These are phyloP conservation scores for Vanacampus margaritifer DNA, from an alignment of 2,113 vertebrate genomes.

Conservation along the genomic window DNA sequence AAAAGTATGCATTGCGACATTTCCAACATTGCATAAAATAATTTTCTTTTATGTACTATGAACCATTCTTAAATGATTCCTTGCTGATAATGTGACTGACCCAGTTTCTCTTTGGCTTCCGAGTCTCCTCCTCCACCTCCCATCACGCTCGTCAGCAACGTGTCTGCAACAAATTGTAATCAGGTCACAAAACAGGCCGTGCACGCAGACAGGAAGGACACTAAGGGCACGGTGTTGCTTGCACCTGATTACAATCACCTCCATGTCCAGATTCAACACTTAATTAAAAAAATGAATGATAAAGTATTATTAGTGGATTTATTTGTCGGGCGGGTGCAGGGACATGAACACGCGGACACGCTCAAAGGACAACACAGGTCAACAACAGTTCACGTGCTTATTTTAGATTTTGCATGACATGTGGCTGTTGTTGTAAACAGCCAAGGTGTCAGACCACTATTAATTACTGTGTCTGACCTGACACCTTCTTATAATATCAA, in stretches of 20 bases:
- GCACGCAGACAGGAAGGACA: slow-evolving; percentile 21
- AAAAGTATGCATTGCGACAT: no score
- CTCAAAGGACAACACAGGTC: neutral
- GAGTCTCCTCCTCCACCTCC: slow-evolving; percentile 31
- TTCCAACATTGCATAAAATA: no score
- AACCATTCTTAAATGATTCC: neutral
- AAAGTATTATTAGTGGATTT: neutral
- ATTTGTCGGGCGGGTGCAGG: neutral
- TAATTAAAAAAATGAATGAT: neutral
- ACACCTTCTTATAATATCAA: neutral
- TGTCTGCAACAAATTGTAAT: slow-evolving; percentile 53
- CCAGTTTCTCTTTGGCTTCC: slow-evolving; percentile 2
- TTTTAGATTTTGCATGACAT: slow-evolving; percentile 14
- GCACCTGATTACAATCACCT: slow-evolving; percentile 20
- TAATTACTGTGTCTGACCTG: neutral
- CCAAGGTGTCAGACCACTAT: neutral
- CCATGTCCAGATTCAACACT: accelerated
- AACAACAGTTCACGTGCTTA: slow-evolving; percentile 6
- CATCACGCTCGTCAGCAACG: slow-evolving; percentile 32
- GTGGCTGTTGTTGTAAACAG: neutral
- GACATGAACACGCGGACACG: neutral
- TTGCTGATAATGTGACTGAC: neutral
- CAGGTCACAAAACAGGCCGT: neutral
- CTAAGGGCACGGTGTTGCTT: neutral
- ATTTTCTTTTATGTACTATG: neutral